A percentile compares a stretch with the other conserved stretches of the same genome.
Evolutionary conservation across 2,888 invertebrate genomes (phyloP).

Genomic region (Xestobium rufovillosum): DNA sequence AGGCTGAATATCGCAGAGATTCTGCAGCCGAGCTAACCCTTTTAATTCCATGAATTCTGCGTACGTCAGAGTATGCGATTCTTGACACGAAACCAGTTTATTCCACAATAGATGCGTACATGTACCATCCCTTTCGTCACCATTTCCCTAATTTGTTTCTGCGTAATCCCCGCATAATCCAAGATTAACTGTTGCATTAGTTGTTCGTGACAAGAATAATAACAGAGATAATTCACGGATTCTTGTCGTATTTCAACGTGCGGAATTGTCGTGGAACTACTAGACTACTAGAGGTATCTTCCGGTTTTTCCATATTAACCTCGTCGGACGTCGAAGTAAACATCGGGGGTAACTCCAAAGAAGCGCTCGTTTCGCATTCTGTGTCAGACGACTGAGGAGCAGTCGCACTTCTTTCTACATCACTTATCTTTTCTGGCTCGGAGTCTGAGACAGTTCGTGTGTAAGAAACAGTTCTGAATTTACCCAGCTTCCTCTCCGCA

Average conservation of each 20-base stretch:
- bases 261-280: slow-evolving; percentile 1
- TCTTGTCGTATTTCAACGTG: slow-evolving; percentile 33
- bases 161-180: slow-evolving; percentile 50
- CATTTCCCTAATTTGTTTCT: slow-evolving; percentile 52
- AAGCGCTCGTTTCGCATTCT: no score
- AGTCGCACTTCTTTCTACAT: no score
- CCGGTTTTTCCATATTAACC: no score
- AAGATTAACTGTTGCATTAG: slow-evolving; percentile 55
- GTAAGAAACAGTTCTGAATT: slow-evolving; percentile 53
- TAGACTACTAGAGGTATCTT: slow-evolving; percentile 9
- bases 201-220: slow-evolving; percentile 61
- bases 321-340: no score
- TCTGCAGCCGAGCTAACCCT: slow-evolving; percentile 50
- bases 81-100: slow-evolving; percentile 49
- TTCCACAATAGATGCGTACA: slow-evolving; percentile 65
- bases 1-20: slow-evolving; percentile 52
- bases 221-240: slow-evolving; percentile 61
- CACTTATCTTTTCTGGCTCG: slow-evolving; percentile 22
- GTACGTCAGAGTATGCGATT: slow-evolving; percentile 47
- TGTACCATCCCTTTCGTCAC: slow-evolving; percentile 56
- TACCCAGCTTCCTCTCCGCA: slow-evolving; percentile 52
- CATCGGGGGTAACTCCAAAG: no score
- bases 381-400: no score
- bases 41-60: slow-evolving; percentile 59
- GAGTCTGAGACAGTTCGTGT: slow-evolving; percentile 29